Base-by-base conservation (phyloP, 1,140 invertebrate genomes). In the Bombus huntii region DNA sequence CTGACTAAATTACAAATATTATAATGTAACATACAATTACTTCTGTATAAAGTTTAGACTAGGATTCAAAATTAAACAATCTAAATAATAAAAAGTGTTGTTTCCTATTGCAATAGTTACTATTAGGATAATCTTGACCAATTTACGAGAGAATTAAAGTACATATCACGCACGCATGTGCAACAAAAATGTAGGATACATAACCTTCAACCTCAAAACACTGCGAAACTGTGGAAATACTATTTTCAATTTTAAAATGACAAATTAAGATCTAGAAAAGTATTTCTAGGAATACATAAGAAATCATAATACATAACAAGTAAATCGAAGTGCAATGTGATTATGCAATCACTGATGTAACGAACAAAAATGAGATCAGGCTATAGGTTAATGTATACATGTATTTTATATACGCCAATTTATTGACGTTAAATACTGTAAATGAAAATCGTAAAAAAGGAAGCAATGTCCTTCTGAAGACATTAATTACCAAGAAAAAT, bases 401-500 rank as follows among this genome's bases (percentile, higher is more conserved):
- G 31, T 34, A 47, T 47, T 5, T 47, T 47, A 70, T 53, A 47
- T 22, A 13, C 13, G n/a, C 3, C 13, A 1, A 37, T 15, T 25
- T 28, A 37, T 37, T 42, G 42, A n/a, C 28, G 42, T 44, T 34
- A 3, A 42, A 57, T 42, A 37, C 5, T 44, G 34, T 34, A 13
- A 25, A 57, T 25, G 15, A 22, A 59, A 34, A 57, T 9, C 4
- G 34, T 22, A n/a, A n/a, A 53, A 68, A 8, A 3, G 22, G 25
- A 57, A 53, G 18, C n/a, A 9, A 44, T 70, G 31, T 66, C 4
- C 62, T n/a, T 6, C 28, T 79, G n/a, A 62, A 57, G 22, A 42
- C 6, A 39, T 72, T 59, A 79, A 39, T 85, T 85, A 85, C 83
- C 83, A 80, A 85, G 76, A 25, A 73, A 47, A 73, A 85, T 85